Evolutionary conservation across 2,888 invertebrate species (phyloP), one percentile per base, ranked within the genome.

Genomic region (Peribatodes rhomboidaria): DNA sequence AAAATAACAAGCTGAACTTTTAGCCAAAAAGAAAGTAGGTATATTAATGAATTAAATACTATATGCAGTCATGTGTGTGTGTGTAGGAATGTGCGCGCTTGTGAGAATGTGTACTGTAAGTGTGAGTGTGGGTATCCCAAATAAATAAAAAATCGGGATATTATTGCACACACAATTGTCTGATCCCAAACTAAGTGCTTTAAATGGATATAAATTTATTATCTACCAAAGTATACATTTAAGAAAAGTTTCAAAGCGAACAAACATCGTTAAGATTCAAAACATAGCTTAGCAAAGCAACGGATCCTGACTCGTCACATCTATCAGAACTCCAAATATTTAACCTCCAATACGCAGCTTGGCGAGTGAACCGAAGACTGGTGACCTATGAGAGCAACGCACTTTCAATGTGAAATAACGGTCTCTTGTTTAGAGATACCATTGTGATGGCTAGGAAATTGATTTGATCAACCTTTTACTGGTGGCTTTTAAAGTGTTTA

Each of bases 341-440:
- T 84, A 81, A 87, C 83, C 83, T 86, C 84, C 75, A 73, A 53
- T 70, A 72, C 71, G 70, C 67, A 77, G 79, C 82, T 82, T 76
- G 78, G 80, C 70, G n/a, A 82, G 77, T 76, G 75, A 74, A 76
- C 71, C 69, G 72, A 75, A 70, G 62, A 75, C 71, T 77, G 71
- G 77, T 85, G 84, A 84, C 81, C 86, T 83, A 79, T 77, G 82
- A 80, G 86, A 83, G 81, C 86, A 86, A 86, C 80, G 87, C 77
- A 81, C 87, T 86, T 83, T 84, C 81, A 83, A 86, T 82, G 82
- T 82, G 73, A 81, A 83, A 70, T 85, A 85, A 87, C 86, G 85
- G 86, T 75, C 74, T 72, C 53, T 67, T 65, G 74, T 73, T 75
- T 74, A 66, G 75, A 76, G 73, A 73, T 72, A 73, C 65, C 68